Conservation (phyloP, 2,113 vertebrate genomes). For the Coturnix japonica region DNA sequence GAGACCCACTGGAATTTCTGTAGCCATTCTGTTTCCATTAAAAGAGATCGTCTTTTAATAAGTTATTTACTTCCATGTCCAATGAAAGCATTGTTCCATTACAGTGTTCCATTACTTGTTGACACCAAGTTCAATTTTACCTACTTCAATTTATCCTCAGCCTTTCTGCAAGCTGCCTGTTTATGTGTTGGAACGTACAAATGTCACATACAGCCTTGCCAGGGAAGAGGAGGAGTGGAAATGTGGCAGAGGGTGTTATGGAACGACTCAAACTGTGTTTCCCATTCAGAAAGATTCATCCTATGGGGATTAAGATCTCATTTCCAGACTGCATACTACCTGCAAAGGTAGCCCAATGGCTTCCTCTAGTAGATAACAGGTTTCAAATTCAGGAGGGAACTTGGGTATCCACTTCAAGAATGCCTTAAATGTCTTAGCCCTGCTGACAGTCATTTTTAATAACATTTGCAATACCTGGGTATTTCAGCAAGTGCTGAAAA, state of each 20-base stretch:
- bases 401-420: background rate
- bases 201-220: background rate
- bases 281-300: background rate
- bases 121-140: background rate
- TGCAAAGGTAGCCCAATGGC: background rate
- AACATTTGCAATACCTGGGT: background rate
- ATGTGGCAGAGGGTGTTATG: background rate
- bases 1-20: background rate
- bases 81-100: background rate
- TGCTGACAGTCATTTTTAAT: slow-evolving; percentile 1
- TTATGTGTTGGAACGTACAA: background rate
- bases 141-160: background rate
- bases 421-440: background rate
- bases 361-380: background rate
- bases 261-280: background rate
- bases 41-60: background rate
- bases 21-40: background rate
- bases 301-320: fast-evolving
- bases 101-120: background rate
- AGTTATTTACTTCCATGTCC: background rate
- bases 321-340: background rate
- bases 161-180: background rate
- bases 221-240: background rate
- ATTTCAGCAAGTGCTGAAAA: background rate
- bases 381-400: background rate